These are phyloP conservation scores for Cotesia glomerata DNA, from an alignment of 1,140 invertebrate genomes.

Conservation along the genomic window DNA sequence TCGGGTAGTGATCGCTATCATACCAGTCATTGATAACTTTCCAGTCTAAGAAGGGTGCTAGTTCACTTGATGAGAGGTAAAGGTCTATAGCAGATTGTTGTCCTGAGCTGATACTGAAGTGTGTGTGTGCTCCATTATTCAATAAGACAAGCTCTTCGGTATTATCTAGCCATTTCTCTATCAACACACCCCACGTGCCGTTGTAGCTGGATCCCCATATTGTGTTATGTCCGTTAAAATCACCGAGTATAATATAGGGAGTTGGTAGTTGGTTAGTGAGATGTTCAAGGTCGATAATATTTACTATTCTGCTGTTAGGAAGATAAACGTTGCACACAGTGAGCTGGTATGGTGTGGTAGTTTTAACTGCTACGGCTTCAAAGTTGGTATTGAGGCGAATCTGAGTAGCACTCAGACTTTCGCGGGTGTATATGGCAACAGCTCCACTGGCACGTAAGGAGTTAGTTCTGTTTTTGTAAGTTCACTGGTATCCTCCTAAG, in stretches of 20 bases:
- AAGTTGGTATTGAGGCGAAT: not conserved
- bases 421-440: too few relatives aligned
- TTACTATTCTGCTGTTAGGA: conserved; percentile 33
- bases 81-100: conserved; percentile 41
- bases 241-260: conserved; percentile 42
- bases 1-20: conserved; percentile 49
- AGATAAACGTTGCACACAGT: conserved; percentile 41
- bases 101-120: conserved; percentile 39
- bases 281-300: conserved; percentile 29
- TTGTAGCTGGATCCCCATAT: conserved; percentile 42
- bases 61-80: conserved; percentile 32
- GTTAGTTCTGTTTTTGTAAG: too few relatives aligned
- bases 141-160: conserved; percentile 41
- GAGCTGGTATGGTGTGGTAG: not conserved
- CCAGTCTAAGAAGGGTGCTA: conserved; percentile 37
- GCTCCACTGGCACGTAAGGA: too few relatives aligned
- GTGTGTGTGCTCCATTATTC: conserved; percentile 32
- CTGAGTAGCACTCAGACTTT: too few relatives aligned
- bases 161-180: conserved; percentile 35
- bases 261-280: conserved; percentile 39
- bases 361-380: not conserved
- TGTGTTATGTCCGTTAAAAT: conserved; percentile 44
- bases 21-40: conserved; percentile 37
- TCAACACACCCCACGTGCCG: conserved; percentile 38
- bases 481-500: too few relatives aligned